Conservation (phyloP, 35 echinoderm and acorn worm genomes). For the Ptychodera flava region DNA sequence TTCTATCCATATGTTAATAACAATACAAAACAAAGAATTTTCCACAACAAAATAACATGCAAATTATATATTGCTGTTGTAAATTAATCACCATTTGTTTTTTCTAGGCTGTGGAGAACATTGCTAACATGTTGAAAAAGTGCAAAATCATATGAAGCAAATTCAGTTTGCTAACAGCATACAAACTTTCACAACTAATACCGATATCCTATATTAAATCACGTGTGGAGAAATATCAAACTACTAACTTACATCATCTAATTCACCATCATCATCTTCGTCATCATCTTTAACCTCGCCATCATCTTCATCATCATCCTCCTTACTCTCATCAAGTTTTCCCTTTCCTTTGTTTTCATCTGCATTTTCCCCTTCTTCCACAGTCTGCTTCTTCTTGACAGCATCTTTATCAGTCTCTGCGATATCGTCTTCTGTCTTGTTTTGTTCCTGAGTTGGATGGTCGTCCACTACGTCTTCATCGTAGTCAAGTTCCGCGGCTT, state of each 20-base stretch:
- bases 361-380: constrained; percentile 23
- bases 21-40: too few species aligned
- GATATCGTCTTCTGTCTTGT: constrained; percentile 10
- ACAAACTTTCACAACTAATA: too few species aligned
- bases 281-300: constrained; percentile 42
- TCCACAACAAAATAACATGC: too few species aligned
- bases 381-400: constrained; percentile 23
- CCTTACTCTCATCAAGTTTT: constrained; percentile 4
- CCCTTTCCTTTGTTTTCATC: constrained; percentile 19
- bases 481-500: constrained; percentile 51
- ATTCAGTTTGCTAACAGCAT: too few species aligned
- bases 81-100: too few species aligned
- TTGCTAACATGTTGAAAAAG: too few species aligned
- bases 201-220: too few species aligned
- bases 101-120: too few species aligned
- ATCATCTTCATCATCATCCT: constrained; percentile 44
- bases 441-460: constrained; percentile 5
- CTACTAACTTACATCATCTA: constrained; percentile 15
- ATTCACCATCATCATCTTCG: constrained; percentile 24
- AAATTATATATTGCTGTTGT: too few species aligned
- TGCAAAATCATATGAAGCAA: too few species aligned
- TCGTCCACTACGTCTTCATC: constrained; percentile 91
- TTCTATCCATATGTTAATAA: too few species aligned
- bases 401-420: constrained; percentile 19
- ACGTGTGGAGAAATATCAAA: too few species aligned